Base-by-base conservation (phyloP, 2,888 invertebrate species). In the Protonemura montana region DNA sequence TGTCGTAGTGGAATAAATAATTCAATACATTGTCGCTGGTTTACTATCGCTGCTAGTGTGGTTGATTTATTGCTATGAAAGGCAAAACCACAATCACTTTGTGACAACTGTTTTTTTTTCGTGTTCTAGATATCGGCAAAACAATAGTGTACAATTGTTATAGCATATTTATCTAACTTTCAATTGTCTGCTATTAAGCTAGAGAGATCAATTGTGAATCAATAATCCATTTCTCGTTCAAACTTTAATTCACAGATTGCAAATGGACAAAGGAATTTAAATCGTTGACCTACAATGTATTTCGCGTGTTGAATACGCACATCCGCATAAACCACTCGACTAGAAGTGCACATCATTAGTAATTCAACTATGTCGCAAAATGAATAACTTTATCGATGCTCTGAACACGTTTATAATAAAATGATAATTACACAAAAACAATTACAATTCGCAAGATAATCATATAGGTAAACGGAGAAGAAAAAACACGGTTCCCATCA, bases 351-450 rank as follows among this genome's bases (percentile, higher is more conserved):
- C 59, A 59, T 59, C 59, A 59, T 59, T 59, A 59, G 16, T 16
- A 59, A 59, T 59, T 59, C 59, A 59, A 59, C 59, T 59, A 21
- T 59, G 59, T 59, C 59, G 59, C 59, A 59, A 59, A 59, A 59
- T 21, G 59, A 10, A 59, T 59, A 59, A 59, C 59, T 59, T 59
- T 59, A 59, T 59, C 59, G 59, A 10, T 16, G 16, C 59, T 59
- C 21, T 13, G 59, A 10, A 59, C 59, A 59, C 59, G 59, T 59
- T 59, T 59, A 59, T 59, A 35, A 6, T 35, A 59, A 59, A 59
- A 59, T 59, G 59, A 59, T 59, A 59, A 59, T 59, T 59, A 59
- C 59, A 59, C 59, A 59, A 21, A 59, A 59, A 59, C 1, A 59
- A 59, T 59, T 59, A 59, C 59, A 59, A 59, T 13, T 59, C 21